Conservation (phyloP, 1,140 invertebrate genomes). For the Paralvinella palmiformis region DNA sequence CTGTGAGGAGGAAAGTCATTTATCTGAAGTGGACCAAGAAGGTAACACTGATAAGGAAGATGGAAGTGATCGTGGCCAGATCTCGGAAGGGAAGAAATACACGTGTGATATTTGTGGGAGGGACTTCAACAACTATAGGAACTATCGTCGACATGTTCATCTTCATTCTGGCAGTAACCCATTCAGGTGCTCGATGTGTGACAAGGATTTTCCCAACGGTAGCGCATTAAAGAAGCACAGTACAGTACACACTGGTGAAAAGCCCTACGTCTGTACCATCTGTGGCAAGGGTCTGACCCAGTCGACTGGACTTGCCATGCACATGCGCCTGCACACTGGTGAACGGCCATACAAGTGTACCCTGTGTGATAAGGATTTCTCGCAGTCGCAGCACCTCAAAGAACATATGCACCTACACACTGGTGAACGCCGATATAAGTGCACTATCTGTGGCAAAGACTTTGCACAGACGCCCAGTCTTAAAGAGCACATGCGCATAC, state of each 20-base stretch:
- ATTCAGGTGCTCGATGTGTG: not conserved
- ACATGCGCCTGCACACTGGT: slow-evolving; percentile 29
- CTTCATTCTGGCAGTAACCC: not conserved
- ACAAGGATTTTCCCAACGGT: not conserved
- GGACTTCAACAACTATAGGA: slow-evolving; percentile 94
- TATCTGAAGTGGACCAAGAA: no score
- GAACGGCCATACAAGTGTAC: slow-evolving; percentile 27
- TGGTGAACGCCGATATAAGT: slow-evolving; percentile 85
- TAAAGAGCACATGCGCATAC: slow-evolving; percentile 21
- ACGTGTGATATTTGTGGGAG: slow-evolving; percentile 66
- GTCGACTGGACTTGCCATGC: slow-evolving; percentile 46
- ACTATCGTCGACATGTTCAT: slow-evolving; percentile 44
- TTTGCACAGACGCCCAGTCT: slow-evolving; percentile 57
- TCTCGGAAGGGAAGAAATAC: slow-evolving; percentile 26
- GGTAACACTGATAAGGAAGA: no score
- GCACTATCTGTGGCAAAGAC: slow-evolving; percentile 58
- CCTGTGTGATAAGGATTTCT: slow-evolving; percentile 88
- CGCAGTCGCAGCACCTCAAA: slow-evolving; percentile 65
- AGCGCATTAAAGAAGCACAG: not conserved
- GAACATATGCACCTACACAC: slow-evolving; percentile 94
- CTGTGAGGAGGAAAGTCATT: no score
- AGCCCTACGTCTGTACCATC: slow-evolving; percentile 86
- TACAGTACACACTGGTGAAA: slow-evolving; percentile 30
- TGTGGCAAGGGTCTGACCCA: slow-evolving; percentile 48
- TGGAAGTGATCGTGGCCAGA: no score